phyloP scores from a whole-genome alignment of 2,113 vertebrate species.

The Lamprologus tigripictilis region DNA sequence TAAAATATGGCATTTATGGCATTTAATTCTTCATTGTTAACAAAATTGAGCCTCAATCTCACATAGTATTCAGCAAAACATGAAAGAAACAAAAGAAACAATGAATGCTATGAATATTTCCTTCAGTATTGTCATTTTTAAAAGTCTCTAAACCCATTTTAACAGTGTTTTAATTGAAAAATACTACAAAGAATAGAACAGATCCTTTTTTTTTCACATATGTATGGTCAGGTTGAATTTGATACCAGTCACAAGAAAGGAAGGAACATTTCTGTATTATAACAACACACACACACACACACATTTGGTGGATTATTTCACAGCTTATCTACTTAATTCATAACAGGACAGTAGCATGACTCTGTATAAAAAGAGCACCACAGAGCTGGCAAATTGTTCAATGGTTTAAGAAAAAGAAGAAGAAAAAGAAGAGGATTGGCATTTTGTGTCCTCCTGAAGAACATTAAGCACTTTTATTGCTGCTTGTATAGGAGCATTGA shows the following conservation, averaged over 20 bases:
- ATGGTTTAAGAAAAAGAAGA: neutral
- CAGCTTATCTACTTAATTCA: neutral
- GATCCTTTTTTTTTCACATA: neutral
- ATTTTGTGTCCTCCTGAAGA: neutral
- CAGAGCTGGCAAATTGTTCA: neutral
- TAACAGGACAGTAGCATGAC: neutral
- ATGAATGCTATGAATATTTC: too few species aligned
- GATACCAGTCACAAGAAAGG: neutral
- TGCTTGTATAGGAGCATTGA: neutral
- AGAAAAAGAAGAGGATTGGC: neutral
- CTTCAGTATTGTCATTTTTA: neutral
- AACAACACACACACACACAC: neutral
- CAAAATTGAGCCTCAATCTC: neutral
- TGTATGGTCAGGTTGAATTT: neutral
- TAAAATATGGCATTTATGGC: neutral
- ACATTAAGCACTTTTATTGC: accelerated
- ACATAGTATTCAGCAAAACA: neutral
- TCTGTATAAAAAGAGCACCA: neutral
- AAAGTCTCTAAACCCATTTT: neutral
- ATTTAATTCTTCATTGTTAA: neutral
- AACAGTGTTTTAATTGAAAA: neutral
- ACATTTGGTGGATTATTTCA: neutral
- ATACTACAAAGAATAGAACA: neutral
- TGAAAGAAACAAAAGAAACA: neutral
- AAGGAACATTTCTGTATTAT: neutral